Evolutionary conservation across 2,797 vertebrate genomes (phyloP).

Genomic region (Sebastiscus albofasciatus): DNA sequence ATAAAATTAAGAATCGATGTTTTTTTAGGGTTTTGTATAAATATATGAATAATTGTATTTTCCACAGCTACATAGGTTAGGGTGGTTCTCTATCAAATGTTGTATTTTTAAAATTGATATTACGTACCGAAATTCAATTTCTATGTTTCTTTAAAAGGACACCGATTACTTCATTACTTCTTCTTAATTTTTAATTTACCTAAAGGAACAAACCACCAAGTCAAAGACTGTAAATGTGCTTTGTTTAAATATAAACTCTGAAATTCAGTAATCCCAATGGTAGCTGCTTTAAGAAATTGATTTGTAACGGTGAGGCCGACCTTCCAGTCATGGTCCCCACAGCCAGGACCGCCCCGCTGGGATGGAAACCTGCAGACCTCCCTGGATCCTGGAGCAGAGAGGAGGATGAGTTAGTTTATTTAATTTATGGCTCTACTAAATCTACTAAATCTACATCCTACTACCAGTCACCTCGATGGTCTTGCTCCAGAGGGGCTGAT

Average conservation of each 20-base stretch:
- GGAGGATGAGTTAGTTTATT: neutral
- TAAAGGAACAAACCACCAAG: neutral
- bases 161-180: neutral
- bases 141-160: neutral
- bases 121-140: no score
- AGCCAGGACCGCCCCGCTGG: constrained; percentile 87
- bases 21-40: no score
- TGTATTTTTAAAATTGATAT: no score
- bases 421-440: neutral
- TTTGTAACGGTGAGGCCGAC: constrained; percentile 63
- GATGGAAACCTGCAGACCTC: constrained; percentile 89
- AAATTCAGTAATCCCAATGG: no score
- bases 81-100: no score
- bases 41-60: no score
- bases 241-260: no score
- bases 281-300: neutral
- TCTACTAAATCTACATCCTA: neutral
- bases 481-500: constrained; percentile 91
- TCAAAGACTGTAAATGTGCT: neutral
- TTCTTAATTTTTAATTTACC: neutral
- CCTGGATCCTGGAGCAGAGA: constrained; percentile 84
- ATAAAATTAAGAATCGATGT: no score
- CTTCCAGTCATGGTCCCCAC: constrained; percentile 91
- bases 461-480: constrained; percentile 83
- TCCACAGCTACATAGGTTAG: no score